These are phyloP conservation scores for Cryptoleucopteryx plumbea DNA, from an alignment of 2,113 vertebrate genomes.

Conservation along the genomic window DNA sequence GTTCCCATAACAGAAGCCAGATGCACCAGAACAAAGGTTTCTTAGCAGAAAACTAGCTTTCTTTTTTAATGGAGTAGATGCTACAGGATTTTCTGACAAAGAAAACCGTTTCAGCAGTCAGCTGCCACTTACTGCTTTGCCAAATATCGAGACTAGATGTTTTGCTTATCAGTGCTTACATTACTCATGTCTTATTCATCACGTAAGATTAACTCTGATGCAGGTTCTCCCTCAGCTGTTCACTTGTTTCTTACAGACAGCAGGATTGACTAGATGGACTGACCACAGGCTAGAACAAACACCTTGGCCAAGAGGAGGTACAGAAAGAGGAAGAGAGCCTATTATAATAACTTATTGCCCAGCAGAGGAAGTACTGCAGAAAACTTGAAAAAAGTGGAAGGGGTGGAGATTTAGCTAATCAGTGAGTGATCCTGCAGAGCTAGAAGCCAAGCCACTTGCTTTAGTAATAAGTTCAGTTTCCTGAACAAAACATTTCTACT, in stretches of 20 bases:
- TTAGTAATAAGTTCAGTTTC: background rate
- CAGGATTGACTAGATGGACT: background rate
- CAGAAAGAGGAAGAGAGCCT: slow-evolving; percentile 32
- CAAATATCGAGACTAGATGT: background rate
- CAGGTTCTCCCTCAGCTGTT: background rate
- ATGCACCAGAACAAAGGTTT: background rate
- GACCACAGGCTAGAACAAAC: background rate
- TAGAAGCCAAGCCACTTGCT: background rate
- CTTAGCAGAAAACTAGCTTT: background rate
- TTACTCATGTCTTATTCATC: background rate
- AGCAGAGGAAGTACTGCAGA: slow-evolving; percentile 46
- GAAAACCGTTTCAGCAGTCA: background rate
- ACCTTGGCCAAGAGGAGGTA: background rate
- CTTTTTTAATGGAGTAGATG: background rate
- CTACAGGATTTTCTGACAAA: background rate
- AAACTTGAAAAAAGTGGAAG: slow-evolving; percentile 2
- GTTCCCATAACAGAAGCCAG: slow-evolving; percentile 30
- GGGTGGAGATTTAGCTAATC: background rate
- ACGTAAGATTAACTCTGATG: background rate
- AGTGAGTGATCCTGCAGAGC: background rate
- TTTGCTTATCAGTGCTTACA: background rate
- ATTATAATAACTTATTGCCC: background rate
- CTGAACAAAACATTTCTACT: background rate
- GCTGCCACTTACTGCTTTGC: background rate
- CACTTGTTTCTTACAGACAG: background rate